Evolutionary conservation across 2,113 vertebrate genomes (phyloP), one percentile per base, ranked within the genome.

Genomic region (Ictalurus furcatus): DNA sequence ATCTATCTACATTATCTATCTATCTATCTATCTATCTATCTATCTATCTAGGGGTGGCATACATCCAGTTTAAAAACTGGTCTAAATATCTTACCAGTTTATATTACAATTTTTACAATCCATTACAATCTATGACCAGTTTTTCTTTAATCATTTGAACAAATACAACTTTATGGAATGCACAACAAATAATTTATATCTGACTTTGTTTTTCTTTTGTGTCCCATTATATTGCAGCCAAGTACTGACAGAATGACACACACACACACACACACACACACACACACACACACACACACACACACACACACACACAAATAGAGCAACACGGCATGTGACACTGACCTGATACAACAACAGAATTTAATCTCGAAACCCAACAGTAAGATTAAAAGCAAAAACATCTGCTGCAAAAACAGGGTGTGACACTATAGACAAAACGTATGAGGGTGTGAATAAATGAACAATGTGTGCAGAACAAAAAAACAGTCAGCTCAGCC

Each of bases 341-440:
- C 6, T 30, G 58, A 40, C 44, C 17, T 40, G 58, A 54, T n/a
- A 16, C 12, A 17, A n/a, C 5, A 2, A n/a, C 48, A 54, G 9
- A 71, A 76, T 19, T 78, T 40, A 63, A 48, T 78, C 56, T 63
- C 30, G 56, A 78, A 79, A 63, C 25, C 34, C 3, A 76, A 59
- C 14, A 63, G 76, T 81, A 28, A 65, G 74, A 82, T 34, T 34
- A 56, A 80, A 71, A 63, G 67, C 37, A 17, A 52, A 71, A 56
- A 71, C 30, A 58, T 56, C 23, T 16, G 16, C 54, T 40, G 54
- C 3, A 76, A 74, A 61, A 48, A 25, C 71, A 61, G 56, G 30
- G 30, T 37, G 67, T 74, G 69, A 56, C 37, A 25, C 69, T 86
- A 37, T 8, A 28, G 67, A 86, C n/a, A 37, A 85, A 86, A 86